These are phyloP conservation scores for Pangasius mekongensis DNA, from an alignment of 2,797 vertebrate genomes.

Conservation along the genomic window DNA sequence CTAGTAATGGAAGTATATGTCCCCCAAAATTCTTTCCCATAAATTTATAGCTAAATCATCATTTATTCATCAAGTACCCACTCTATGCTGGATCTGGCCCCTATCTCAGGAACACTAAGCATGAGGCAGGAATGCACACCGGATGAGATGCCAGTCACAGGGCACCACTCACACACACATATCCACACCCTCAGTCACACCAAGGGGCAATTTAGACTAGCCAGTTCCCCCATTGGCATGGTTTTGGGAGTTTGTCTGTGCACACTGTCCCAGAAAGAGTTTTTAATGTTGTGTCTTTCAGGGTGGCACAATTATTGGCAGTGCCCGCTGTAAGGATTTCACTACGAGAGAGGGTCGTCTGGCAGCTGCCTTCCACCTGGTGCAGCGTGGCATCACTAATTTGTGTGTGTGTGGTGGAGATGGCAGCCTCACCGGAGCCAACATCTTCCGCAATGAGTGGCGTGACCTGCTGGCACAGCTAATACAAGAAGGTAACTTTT, in stretches of 20 bases:
- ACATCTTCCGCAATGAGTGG: conserved; percentile 94
- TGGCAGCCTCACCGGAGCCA: conserved; percentile 93
- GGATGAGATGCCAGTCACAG: no score
- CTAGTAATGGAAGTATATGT: not conserved
- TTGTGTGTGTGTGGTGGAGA: conserved; percentile 95
- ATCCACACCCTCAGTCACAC: not conserved
- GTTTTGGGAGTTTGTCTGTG: not conserved
- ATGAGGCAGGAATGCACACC: not conserved
- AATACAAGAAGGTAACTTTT: conserved; percentile 77
- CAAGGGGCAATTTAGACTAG: not conserved
- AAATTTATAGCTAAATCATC: not conserved
- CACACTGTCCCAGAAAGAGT: not conserved
- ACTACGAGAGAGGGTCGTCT: conserved; percentile 85
- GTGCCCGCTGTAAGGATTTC: conserved; percentile 92
- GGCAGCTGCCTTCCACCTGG: conserved; percentile 85
- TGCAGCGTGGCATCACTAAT: conserved; percentile 92
- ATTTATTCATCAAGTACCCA: not conserved
- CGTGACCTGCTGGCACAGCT: conserved; percentile 85
- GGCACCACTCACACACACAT: not conserved
- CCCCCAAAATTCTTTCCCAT: not conserved
- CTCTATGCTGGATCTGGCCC: not conserved
- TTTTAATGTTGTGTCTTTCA: conserved; percentile 57
- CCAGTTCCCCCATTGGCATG: not conserved
- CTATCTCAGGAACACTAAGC: not conserved
- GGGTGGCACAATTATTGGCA: conserved; percentile 94